phyloP scores from a whole-genome alignment of 2,113 vertebrate genomes.

The Ammodytes dubius region DNA sequence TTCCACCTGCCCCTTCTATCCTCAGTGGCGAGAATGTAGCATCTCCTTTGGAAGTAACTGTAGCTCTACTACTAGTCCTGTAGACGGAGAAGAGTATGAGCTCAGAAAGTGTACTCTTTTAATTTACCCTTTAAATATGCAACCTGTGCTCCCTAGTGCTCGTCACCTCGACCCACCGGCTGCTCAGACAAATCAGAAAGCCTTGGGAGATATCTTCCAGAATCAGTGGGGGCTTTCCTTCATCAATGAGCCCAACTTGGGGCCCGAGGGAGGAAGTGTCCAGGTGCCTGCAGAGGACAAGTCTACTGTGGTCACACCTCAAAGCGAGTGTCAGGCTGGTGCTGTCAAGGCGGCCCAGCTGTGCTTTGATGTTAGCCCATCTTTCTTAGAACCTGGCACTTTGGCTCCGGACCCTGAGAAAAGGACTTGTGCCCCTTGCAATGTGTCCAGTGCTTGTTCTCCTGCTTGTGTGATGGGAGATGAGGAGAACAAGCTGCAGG shows the following conservation, averaged over 20 bases:
- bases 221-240: slow-evolving; percentile 99
- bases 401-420: slow-evolving; percentile 91
- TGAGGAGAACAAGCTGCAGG: slow-evolving; percentile 86
- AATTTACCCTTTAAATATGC: slow-evolving; percentile 98
- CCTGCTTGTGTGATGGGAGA: slow-evolving; percentile 81
- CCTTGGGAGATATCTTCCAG: slow-evolving; percentile 98
- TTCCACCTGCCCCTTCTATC: slow-evolving; percentile 84
- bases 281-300: slow-evolving; percentile 84
- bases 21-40: slow-evolving; percentile 88
- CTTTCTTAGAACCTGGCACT: slow-evolving; percentile 88
- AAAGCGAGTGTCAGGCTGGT: slow-evolving; percentile 88
- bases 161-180: slow-evolving; percentile 90
- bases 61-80: slow-evolving; percentile 78
- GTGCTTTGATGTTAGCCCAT: slow-evolving; percentile 87
- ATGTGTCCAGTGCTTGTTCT: slow-evolving; percentile 82
- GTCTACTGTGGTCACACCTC: slow-evolving; percentile 89
- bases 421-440: slow-evolving; percentile 92
- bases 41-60: slow-evolving; percentile 86
- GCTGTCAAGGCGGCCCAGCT: slow-evolving; percentile 88
- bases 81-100: slow-evolving; percentile 85
- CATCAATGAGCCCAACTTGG: slow-evolving; percentile 96
- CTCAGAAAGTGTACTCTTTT: slow-evolving; percentile 96
- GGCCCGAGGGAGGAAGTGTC: slow-evolving; percentile 87
- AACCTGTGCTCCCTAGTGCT: slow-evolving; percentile 93
- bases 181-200: slow-evolving; percentile 94